Percentiles rank a stretch among this genome's conserved stretches.
These are phyloP conservation scores for Drosophila differens DNA, from an alignment of 2,888 invertebrate species.

Conservation along the genomic window DNA sequence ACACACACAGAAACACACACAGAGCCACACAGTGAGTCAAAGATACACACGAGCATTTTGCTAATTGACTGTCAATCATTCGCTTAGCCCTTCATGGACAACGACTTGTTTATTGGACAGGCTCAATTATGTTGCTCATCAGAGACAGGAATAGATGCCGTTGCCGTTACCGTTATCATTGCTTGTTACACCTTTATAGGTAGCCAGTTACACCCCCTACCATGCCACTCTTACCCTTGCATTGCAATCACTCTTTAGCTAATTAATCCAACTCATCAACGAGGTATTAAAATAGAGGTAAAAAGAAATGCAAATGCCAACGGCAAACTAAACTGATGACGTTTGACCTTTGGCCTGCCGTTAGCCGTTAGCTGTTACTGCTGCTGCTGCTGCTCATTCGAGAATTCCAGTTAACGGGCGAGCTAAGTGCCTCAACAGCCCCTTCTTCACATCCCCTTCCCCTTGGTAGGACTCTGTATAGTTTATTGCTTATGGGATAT, in stretches of 20 bases:
- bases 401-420: slow-evolving; percentile 13
- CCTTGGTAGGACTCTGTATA: slow-evolving; percentile 5
- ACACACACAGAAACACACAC: not conserved
- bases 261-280: slow-evolving; percentile 48
- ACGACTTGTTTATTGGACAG: slow-evolving; percentile 50
- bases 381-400: slow-evolving; percentile 3
- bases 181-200: not conserved
- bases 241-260: slow-evolving; percentile 30
- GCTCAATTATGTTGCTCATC: slow-evolving; percentile 45
- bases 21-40: slow-evolving; percentile 5
- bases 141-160: slow-evolving; percentile 33
- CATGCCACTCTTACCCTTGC: not conserved
- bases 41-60: slow-evolving; percentile 15
- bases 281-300: slow-evolving; percentile 16
- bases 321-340: slow-evolving; percentile 22
- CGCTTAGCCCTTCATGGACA: slow-evolving; percentile 38
- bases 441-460: not conserved
- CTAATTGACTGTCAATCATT: slow-evolving; percentile 50
- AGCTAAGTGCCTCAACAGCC: not conserved
- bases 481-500: slow-evolving; percentile 10
- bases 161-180: slow-evolving; percentile 2
- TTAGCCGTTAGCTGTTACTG: not conserved
- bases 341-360: slow-evolving; percentile 29
- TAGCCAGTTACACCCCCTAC: not conserved
- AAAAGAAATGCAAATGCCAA: slow-evolving; percentile 37